Base-by-base conservation (phyloP, 2,797 vertebrate genomes). In the Phalanger gymnotis region DNA sequence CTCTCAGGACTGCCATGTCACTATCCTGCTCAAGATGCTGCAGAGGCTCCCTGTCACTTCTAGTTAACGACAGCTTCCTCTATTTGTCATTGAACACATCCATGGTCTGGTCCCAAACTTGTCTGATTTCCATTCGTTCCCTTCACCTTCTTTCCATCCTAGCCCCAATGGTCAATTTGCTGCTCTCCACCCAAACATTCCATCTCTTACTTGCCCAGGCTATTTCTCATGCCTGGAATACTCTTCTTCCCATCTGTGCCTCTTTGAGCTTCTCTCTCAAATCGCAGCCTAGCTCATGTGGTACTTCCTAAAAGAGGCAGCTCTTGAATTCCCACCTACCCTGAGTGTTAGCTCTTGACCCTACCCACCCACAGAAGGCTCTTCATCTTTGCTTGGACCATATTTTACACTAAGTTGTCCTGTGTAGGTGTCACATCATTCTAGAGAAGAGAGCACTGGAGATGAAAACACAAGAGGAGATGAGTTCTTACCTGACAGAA, bases 341-440 rank as follows among this genome's bases (percentile, higher is more conserved):
- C n/a, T 34, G 0, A 0, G 53, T 0, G 27, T 4, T 7, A 0
- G 53, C 57, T 27, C 34, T 56, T 4, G 3, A 11, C 30, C 12
- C 66, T 3, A 0, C 22, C 51, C 28, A 4, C 53, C 31, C 3
- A 30, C 47, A 4, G 0, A 14, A 5, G 31, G 91, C 92, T 55
- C 90, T 93, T 0, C 34, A 66, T 34, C 4, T 16, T 66, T 13
- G 4, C 61, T 66, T n/a, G 27, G 12, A 27, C 5, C 13, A 5
- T n/a, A 66, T n/a, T 66, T 66, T n/a, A n/a, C 14, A 66, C 14
- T 14, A 5, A n/a, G 3, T 9, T n/a, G 31, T 1, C 6, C 34
- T n/a, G 13, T 66, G 34, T n/a, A n/a, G 4, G 34, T 34, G 13
- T 61, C 14, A 12, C 31, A 13, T 30, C 31, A 12, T 34, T 61